Conservation (phyloP, 2,113 vertebrate genomes). For the Siniperca knerii region DNA sequence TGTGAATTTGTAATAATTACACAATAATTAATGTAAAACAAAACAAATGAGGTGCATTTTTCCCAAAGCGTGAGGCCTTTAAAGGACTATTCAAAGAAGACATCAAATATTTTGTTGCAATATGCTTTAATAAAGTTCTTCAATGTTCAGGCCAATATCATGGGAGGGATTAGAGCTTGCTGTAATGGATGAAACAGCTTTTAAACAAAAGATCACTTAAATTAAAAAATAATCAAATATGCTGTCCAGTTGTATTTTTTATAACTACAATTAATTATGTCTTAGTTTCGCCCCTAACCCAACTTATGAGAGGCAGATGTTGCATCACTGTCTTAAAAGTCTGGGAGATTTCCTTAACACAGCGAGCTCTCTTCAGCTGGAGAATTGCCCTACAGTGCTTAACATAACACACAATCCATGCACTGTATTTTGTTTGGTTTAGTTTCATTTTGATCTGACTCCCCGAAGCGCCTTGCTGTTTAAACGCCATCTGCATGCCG, state of each 20-base stretch:
- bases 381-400: constrained; percentile 12
- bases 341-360: not conserved
- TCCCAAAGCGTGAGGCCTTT: not conserved
- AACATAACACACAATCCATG: constrained; percentile 13
- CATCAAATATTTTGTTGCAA: not conserved
- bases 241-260: not conserved
- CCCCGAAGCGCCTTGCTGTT: constrained; percentile 47
- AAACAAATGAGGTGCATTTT: not conserved
- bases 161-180: not conserved
- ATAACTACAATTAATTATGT: constrained; percentile 1
- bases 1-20: not conserved
- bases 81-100: not conserved
- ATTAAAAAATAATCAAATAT: constrained; percentile 45
- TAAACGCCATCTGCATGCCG: constrained; percentile 55
- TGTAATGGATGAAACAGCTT: constrained; percentile 32
- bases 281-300: not conserved
- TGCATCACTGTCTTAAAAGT: constrained; percentile 22
- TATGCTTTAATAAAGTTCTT: constrained; percentile 14
- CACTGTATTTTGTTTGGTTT: constrained; percentile 49
- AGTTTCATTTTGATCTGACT: constrained; percentile 52
- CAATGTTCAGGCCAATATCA: not conserved
- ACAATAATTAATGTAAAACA: not conserved
- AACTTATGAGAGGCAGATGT: constrained; percentile 3
- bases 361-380: not conserved
- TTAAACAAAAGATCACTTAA: constrained; percentile 50